Evolutionary conservation across 2,888 invertebrate species (phyloP).

Genomic region (Lycophotia porphyrea): DNA sequence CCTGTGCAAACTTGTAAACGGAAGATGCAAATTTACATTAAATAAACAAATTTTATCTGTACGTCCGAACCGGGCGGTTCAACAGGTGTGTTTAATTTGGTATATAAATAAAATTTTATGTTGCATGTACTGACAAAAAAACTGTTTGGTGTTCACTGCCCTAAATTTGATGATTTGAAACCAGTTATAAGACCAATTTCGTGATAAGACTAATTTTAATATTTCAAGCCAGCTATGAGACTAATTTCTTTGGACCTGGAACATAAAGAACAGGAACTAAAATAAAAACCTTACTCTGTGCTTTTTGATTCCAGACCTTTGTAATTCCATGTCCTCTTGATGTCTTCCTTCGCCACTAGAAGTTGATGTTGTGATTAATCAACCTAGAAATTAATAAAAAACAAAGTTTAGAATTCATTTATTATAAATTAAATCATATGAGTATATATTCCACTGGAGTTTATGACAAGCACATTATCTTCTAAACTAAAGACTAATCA

Average conservation of each 20-base stretch:
- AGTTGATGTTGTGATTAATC: too few relatives aligned
- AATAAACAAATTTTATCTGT: slow-evolving; percentile 83
- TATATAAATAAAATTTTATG: slow-evolving; percentile 83
- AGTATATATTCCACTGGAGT: neutral
- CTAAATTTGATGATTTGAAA: neutral
- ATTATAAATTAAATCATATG: too few relatives aligned
- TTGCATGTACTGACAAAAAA: slow-evolving; percentile 43
- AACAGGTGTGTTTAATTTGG: slow-evolving; percentile 87
- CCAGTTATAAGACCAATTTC: neutral
- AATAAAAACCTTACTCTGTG: neutral
- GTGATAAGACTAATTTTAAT: neutral
- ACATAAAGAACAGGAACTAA: too few relatives aligned
- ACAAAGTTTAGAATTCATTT: too few relatives aligned
- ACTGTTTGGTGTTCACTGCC: neutral
- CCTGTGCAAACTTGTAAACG: slow-evolving; percentile 73
- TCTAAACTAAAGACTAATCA: neutral
- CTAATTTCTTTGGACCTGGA: neutral
- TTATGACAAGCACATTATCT: too few relatives aligned
- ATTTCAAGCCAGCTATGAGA: neutral
- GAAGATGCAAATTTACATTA: slow-evolving; percentile 80
- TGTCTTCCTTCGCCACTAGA: neutral
- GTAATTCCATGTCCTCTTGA: neutral
- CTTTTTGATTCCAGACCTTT: neutral
- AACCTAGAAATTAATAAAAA: neutral
- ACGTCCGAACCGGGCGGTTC: slow-evolving; percentile 69